phyloP scores from a whole-genome alignment of 2,797 vertebrate species.

The Gymnoscopelus braueri region DNA sequence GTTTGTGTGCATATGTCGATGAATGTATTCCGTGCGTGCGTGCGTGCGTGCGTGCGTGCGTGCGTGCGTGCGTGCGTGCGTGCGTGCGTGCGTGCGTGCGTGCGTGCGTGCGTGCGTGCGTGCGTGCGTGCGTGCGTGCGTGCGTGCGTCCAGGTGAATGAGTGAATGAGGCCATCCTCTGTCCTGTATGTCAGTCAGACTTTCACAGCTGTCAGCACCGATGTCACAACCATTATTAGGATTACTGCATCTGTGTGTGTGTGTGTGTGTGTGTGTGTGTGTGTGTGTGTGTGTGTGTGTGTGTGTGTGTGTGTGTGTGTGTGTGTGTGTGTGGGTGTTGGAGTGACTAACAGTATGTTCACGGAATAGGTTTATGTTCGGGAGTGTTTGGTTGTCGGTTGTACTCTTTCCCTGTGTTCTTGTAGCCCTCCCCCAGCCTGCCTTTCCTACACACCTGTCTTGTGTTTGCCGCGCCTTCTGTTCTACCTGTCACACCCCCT shows the following conservation, averaged over 20 bases:
- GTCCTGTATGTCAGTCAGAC: slow-evolving; percentile 47
- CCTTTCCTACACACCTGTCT: too few relatives aligned
- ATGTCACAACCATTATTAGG: slow-evolving; percentile 54
- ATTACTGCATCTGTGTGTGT: slow-evolving; percentile 9
- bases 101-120: neutral
- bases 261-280: neutral
- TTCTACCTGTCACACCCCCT: too few relatives aligned
- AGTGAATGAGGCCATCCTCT: slow-evolving; percentile 62
- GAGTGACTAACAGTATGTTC: neutral
- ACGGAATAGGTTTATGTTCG: too few relatives aligned
- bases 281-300: neutral
- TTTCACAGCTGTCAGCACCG: slow-evolving; percentile 44
- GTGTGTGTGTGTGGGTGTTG: neutral
- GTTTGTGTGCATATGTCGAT: too few relatives aligned
- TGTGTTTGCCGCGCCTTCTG: too few relatives aligned
- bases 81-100: neutral
- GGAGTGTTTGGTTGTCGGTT: too few relatives aligned
- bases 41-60: neutral
- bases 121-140: neutral
- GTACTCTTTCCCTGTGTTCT: too few relatives aligned
- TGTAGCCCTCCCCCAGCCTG: too few relatives aligned
- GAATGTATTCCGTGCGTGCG: too few relatives aligned
- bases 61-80: neutral
- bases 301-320: neutral
- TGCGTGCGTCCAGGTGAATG: slow-evolving; percentile 34